These are phyloP conservation scores for Oreochromis spilurus DNA, from an alignment of 2,113 vertebrate species.

Conservation along the genomic window DNA sequence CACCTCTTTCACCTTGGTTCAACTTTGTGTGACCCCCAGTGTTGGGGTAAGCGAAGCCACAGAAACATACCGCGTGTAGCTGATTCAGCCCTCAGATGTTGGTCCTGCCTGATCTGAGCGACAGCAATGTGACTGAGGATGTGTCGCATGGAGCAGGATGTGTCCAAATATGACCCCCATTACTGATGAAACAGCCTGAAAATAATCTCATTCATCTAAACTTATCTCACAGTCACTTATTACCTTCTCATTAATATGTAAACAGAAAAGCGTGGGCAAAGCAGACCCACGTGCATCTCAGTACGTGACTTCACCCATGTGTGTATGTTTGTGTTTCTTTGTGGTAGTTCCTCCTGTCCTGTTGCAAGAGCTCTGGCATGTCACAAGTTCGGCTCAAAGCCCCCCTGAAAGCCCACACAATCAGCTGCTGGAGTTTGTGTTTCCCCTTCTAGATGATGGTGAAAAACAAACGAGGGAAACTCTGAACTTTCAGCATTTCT, in stretches of 20 bases:
- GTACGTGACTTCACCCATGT: background rate
- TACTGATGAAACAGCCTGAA: background rate
- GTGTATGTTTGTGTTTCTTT: background rate
- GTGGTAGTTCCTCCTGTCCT: conserved; percentile 7
- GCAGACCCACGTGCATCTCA: too few relatives aligned
- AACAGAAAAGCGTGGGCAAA: background rate
- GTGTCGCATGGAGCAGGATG: background rate
- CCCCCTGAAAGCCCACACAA: background rate
- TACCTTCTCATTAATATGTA: background rate
- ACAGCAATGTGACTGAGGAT: background rate
- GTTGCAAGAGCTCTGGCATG: background rate
- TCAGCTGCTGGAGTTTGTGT: background rate
- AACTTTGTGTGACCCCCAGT: background rate
- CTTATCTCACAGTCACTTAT: background rate
- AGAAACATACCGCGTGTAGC: background rate
- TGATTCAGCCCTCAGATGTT: background rate
- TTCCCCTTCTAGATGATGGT: background rate
- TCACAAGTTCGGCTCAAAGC: background rate
- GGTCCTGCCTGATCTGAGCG: background rate
- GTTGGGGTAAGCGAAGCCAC: fast-evolving
- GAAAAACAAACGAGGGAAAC: background rate
- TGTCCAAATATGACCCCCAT: background rate
- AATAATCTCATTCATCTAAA: background rate
- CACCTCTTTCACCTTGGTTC: background rate
- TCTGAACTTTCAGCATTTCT: background rate